phyloP scores from a whole-genome alignment of 2,888 invertebrate genomes.

The Mesorhabditis spiculigera region DNA sequence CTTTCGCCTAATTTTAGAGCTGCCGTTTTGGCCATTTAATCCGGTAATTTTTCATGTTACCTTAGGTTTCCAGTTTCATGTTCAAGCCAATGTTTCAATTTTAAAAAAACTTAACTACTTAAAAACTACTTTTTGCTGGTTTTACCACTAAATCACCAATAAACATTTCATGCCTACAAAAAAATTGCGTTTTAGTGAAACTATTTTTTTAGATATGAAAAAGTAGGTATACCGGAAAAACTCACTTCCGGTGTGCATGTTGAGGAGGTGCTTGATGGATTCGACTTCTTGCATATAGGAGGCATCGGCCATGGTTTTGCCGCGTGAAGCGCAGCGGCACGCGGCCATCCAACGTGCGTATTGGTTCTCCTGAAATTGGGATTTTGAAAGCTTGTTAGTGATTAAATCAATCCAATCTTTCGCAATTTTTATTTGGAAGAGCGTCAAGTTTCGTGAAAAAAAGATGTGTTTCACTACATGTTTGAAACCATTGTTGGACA shows the following conservation, averaged over 20 bases:
- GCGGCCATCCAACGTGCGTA: constrained; percentile 99
- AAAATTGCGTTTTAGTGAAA: too few relatives aligned
- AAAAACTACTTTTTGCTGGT: too few relatives aligned
- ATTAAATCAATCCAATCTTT: too few relatives aligned
- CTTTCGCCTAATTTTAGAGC: background rate
- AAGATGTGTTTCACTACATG: background rate
- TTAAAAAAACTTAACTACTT: too few relatives aligned
- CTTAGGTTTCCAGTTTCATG: too few relatives aligned
- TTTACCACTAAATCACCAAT: too few relatives aligned
- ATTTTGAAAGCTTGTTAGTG: background rate
- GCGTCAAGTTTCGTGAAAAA: background rate
- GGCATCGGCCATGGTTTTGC: constrained; percentile 90
- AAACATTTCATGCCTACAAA: too few relatives aligned
- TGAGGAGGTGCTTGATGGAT: constrained; percentile 80
- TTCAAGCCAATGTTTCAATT: too few relatives aligned
- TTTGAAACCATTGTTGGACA: background rate
- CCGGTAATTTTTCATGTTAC: too few relatives aligned
- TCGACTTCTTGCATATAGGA: constrained; percentile 86
- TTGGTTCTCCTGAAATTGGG: constrained; percentile 76
- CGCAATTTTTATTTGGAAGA: too few relatives aligned
- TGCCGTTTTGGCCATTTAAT: too few relatives aligned
- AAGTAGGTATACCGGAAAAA: background rate
- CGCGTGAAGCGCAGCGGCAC: constrained; percentile 77
- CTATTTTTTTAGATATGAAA: too few relatives aligned
- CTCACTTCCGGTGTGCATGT: constrained; percentile 68